Percentiles rank a stretch among this genome's conserved stretches.
These are phyloP conservation scores for Cyrtonyx montezumae DNA, from an alignment of 2,113 vertebrate genomes.

Conservation along the genomic window DNA sequence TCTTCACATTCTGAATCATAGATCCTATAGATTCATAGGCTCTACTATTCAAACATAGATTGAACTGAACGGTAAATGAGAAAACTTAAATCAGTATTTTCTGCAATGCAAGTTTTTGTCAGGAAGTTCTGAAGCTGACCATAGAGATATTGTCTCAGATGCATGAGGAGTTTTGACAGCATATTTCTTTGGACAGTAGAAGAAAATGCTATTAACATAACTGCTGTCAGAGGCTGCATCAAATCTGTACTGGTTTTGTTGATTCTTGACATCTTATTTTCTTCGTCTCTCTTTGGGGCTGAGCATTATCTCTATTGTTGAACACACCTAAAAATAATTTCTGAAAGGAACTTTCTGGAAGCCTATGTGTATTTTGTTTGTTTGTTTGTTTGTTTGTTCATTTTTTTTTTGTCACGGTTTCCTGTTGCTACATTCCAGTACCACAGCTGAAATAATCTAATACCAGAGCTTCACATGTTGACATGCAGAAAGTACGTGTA, in stretches of 20 bases:
- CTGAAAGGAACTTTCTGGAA: neutral
- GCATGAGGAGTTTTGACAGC: conserved; percentile 13
- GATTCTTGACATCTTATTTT: conserved; percentile 33
- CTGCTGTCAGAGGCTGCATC: conserved; percentile 36
- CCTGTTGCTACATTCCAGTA: neutral
- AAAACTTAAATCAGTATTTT: neutral
- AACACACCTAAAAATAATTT: conserved; percentile 33
- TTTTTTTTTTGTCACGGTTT: neutral
- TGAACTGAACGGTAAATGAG: neutral
- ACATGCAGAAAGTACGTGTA: neutral
- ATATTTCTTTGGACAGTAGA: conserved; percentile 20
- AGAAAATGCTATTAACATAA: conserved; percentile 39
- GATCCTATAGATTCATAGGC: neutral
- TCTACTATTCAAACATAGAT: neutral
- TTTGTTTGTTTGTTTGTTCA: neutral
- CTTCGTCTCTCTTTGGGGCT: neutral
- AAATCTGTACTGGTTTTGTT: neutral
- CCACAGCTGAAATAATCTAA: neutral
- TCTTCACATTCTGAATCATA: neutral
- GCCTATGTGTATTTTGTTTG: neutral
- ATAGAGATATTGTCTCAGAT: neutral
- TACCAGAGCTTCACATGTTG: neutral
- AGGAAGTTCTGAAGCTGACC: neutral
- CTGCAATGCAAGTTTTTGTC: neutral
- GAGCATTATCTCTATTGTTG: neutral